phyloP scores from a whole-genome alignment of 1,140 invertebrate species.

The Drosophila subobscura region DNA sequence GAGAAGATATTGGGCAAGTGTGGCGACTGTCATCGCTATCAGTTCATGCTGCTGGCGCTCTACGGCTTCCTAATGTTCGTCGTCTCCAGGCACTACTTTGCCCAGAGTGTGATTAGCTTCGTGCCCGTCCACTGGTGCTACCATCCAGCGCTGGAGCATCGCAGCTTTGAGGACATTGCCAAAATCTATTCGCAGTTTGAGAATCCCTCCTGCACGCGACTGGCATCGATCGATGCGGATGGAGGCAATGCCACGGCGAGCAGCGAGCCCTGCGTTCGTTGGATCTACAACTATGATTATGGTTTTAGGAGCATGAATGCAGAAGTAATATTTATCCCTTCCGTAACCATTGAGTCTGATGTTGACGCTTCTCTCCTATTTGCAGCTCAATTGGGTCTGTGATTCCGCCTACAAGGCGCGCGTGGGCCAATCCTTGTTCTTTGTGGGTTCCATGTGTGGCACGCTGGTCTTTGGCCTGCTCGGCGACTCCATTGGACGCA shows the following conservation, averaged over 20 bases:
- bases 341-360: neutral
- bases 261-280: conserved; percentile 74
- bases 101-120: conserved; percentile 85
- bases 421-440: conserved; percentile 86
- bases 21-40: conserved; percentile 86
- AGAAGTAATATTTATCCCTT: conserved; percentile 80
- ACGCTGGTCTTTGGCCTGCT: conserved; percentile 85
- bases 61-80: conserved; percentile 85
- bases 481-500: conserved; percentile 85
- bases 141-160: conserved; percentile 65
- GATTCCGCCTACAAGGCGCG: conserved; percentile 85
- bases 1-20: conserved; percentile 86
- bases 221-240: conserved; percentile 35
- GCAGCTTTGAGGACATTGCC: conserved; percentile 47
- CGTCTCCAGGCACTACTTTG: conserved; percentile 85
- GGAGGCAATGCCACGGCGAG: conserved; percentile 51
- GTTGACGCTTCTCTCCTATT: neutral
- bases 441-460: conserved; percentile 85
- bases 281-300: conserved; percentile 84
- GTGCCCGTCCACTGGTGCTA: conserved; percentile 84
- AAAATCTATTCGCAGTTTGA: conserved; percentile 59
- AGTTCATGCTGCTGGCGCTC: conserved; percentile 85
- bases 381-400: conserved; percentile 86
- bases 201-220: conserved; percentile 66
- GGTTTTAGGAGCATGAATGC: conserved; percentile 85